Evolutionary conservation across 2,113 vertebrate genomes (phyloP), one percentile per base, ranked within the genome.

Genomic region (Mormyrus iriodes): DNA sequence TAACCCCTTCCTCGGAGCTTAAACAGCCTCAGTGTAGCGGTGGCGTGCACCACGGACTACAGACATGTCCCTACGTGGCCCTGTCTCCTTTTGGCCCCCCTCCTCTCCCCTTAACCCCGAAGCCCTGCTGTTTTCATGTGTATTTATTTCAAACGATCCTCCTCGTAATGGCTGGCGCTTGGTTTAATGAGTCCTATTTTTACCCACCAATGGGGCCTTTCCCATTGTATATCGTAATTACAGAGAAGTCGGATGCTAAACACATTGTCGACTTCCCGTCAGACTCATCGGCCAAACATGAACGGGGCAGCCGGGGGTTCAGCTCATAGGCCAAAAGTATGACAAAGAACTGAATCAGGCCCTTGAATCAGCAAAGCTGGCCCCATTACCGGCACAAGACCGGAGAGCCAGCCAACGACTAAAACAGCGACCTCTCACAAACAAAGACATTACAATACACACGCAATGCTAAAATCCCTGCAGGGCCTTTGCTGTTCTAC

Each of bases 251-350:
- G 89, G 91, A 91, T 46, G 85, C 89, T 92, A 88, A 92, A 92
- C 53, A 88, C 90, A 91, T 92, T 93, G 90, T 91, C 87, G 61
- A 90, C 90, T 90, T 94, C 92, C 87, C 82, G 89, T 85, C 69
- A 69, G 61, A 91, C 90, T 91, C 93, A 92, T 89, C 91, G 90
- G 89, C 91, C 91, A 92, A 93, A 95, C 91, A 94, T 90, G 90
- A 91, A 69, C 85, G 90, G 8, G 84, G 85, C 69, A 51, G 88
- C 46, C 90, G 88, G 82, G 82, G 35, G 52, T 27, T 86, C 88
- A 89, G 85, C 51, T 17, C 10, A 35, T 12, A 21, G 84, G 48
- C 88, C 46, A 49, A 69, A 21, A 52, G 52, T 21, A 44, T 90
- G 27, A 58, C 39, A 49, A 55, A 86, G 27, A 3, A 42, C 84